Base-by-base conservation (phyloP, 1,140 invertebrate species). In the Eriosoma lanigerum region DNA sequence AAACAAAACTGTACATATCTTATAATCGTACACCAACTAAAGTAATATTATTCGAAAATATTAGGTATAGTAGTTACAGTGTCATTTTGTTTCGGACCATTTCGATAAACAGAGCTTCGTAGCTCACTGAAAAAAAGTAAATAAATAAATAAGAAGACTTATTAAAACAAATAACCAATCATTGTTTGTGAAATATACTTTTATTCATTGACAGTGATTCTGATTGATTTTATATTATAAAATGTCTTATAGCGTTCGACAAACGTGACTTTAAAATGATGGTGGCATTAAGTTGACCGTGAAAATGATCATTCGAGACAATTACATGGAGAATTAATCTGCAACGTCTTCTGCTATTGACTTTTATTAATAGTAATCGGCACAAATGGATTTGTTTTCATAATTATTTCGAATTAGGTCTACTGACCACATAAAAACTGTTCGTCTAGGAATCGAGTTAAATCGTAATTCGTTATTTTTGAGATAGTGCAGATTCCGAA, bases 311-410 rank as follows among this genome's bases (percentile, higher is more conserved):
- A 5, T 66, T 44, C 8, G 17, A 21, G 4, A 66, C 64, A 13
- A 66, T 8, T 66, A 12, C 12, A 10, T 12, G 6, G 19, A 46
- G 38, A n/a, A n/a, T 64, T 38, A n/a, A 4, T 66, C 19, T 66
- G 26, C n/a, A 4, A 3, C 38, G 38, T 21, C 64, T 12, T 66
- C 64, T 66, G 64, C 0, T 6, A 19, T 44, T 66, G 64, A 66
- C 64, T 21, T 44, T 24, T 66, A 66, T 66, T 66, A 66, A 66
- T 66, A 44, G 32, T 24, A 10, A 46, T 66, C 38, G 32, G 17
- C 10, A 46, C 38, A 46, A 66, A 24, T 32, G 1, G 10, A 46
- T 46, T 62, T 62, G 26, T 29, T 62, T 62, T 62, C 3, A 24
- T 62, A 8, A 9, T 62, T 62, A 62, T 32, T 32, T 32, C 26